Evolutionary conservation across 1,140 invertebrate species (phyloP).

Genomic region (Papilio xuthus): DNA sequence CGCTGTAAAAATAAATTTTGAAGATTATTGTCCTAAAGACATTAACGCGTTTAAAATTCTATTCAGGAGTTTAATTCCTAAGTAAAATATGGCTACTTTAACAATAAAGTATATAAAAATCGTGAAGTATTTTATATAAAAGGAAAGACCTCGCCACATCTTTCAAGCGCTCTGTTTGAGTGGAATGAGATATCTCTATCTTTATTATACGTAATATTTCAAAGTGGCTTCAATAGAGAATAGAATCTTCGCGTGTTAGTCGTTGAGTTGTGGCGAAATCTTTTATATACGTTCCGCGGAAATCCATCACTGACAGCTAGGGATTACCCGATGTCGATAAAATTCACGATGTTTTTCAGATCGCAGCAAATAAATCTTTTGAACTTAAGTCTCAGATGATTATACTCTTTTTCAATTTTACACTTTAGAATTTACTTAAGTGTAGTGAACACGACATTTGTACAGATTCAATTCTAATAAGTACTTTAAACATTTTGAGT

Average conservation of each 20-base stretch:
- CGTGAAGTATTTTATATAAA: neutral
- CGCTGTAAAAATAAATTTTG: neutral
- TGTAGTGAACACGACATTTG: no score
- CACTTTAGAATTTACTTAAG: no score
- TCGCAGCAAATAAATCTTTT: neutral
- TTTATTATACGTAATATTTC: slow-evolving; percentile 33
- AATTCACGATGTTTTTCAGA: slow-evolving; percentile 24
- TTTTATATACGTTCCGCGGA: slow-evolving; percentile 20
- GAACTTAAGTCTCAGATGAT: neutral
- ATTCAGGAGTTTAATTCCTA: neutral
- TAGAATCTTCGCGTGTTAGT: slow-evolving; percentile 28
- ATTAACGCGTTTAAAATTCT: no score
- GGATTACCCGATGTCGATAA: slow-evolving; percentile 30
- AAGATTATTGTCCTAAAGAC: no score
- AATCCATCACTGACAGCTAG: slow-evolving; percentile 36
- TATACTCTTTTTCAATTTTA: neutral
- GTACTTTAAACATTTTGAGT: no score
- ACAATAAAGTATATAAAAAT: slow-evolving; percentile 10
- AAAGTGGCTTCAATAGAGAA: slow-evolving; percentile 29
- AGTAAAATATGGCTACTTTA: slow-evolving; percentile 19
- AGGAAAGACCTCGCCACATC: neutral
- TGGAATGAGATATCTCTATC: slow-evolving; percentile 29
- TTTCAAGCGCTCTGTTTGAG: neutral
- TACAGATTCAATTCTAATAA: no score
- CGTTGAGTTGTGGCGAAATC: slow-evolving; percentile 16